Conservation (phyloP, 1,140 invertebrate genomes). For the Ptiloglossa arizonensis region DNA sequence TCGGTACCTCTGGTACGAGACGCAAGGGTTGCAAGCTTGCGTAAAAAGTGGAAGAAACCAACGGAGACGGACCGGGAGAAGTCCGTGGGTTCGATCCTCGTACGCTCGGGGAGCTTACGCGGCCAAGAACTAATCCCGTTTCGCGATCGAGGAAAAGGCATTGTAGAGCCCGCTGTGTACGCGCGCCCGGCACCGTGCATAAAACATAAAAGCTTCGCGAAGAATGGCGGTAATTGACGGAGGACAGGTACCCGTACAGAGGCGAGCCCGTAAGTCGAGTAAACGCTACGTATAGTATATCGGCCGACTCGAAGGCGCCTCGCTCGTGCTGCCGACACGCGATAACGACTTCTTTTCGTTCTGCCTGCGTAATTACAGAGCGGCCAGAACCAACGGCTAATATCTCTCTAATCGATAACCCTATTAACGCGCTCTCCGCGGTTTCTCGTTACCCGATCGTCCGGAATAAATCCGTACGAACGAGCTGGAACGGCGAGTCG, state of each 20-base stretch:
- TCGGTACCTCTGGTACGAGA: too few species aligned
- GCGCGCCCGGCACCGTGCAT: slow-evolving; percentile 15
- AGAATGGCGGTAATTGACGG: slow-evolving; percentile 57
- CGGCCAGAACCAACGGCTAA: slow-evolving; percentile 26
- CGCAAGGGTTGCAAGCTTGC: too few species aligned
- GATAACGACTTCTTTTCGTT: slow-evolving; percentile 64
- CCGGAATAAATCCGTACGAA: neutral
- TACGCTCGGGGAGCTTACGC: too few species aligned
- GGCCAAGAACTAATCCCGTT: neutral
- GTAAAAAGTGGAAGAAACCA: too few species aligned
- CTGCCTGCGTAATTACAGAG: slow-evolving; percentile 64
- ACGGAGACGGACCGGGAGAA: too few species aligned
- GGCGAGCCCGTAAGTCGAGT: neutral
- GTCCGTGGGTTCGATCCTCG: too few species aligned
- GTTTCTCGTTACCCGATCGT: slow-evolving; percentile 60
- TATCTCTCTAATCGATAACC: slow-evolving; percentile 67
- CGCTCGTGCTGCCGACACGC: slow-evolving; percentile 27
- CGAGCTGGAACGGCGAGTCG: neutral
- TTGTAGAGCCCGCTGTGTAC: neutral
- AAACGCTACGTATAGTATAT: slow-evolving; percentile 16
- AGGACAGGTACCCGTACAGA: slow-evolving; percentile 43
- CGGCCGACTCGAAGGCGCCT: slow-evolving; percentile 62
- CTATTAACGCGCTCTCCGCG: slow-evolving; percentile 60
- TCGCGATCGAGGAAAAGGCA: neutral
- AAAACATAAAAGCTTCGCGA: slow-evolving; percentile 35